phyloP scores from a whole-genome alignment of 2,797 vertebrate genomes.

The Heliangelus exortis region DNA sequence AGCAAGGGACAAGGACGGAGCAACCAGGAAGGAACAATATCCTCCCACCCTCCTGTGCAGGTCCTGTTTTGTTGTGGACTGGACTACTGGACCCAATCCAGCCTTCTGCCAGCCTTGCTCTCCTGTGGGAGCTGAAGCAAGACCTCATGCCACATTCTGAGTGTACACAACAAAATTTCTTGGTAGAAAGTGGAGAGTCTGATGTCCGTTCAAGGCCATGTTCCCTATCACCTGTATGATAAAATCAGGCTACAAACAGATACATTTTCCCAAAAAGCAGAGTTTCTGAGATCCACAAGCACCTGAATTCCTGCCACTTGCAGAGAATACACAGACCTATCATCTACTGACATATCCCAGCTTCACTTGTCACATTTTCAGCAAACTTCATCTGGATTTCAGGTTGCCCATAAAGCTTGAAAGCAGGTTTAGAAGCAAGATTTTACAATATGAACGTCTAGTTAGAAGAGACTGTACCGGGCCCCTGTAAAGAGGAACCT shows the following conservation, averaged over 20 bases:
- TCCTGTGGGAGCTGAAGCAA: background rate
- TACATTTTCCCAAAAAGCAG: background rate
- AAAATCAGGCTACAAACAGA: background rate
- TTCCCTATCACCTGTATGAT: background rate
- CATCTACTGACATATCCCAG: background rate
- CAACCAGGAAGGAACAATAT: background rate
- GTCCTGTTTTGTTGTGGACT: background rate
- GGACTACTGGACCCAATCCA: background rate
- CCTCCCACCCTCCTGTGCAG: background rate
- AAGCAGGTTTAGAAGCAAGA: constrained; percentile 26
- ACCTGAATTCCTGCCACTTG: background rate
- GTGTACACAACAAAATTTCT: background rate
- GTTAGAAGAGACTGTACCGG: background rate
- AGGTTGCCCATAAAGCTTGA: constrained; percentile 18
- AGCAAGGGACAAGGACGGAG: background rate
- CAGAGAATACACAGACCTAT: background rate
- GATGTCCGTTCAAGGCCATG: background rate
- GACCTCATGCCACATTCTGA: background rate
- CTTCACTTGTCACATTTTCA: constrained; percentile 4
- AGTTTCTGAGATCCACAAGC: background rate
- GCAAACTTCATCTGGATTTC: constrained; percentile 38
- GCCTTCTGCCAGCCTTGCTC: background rate
- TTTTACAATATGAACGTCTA: constrained; percentile 39
- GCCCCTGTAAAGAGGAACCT: background rate
- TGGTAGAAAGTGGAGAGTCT: background rate